Conservation (phyloP, 2,797 vertebrate species). For the Leucoraja ocellata region DNA sequence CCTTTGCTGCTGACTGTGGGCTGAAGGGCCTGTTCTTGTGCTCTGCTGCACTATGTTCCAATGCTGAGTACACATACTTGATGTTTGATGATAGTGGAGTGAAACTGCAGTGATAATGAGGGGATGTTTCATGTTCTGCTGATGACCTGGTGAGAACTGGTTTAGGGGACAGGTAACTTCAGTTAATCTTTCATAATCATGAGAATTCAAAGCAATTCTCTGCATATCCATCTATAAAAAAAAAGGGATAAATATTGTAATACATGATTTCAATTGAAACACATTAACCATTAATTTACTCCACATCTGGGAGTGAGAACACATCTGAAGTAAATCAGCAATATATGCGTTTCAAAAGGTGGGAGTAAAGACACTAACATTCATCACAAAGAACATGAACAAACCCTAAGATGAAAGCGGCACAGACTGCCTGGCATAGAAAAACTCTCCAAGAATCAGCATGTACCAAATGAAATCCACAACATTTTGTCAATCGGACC, state of each 20-base stretch:
- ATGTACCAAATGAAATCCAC: background rate
- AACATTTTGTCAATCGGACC: background rate
- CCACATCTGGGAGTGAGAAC: background rate
- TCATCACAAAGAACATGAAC: background rate
- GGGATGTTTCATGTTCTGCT: background rate
- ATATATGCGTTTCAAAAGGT: background rate
- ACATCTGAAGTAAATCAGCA: background rate
- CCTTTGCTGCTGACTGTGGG: too few species aligned
- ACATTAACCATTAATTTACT: background rate
- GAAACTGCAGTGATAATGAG: background rate
- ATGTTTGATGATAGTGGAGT: background rate
- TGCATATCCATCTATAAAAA: background rate
- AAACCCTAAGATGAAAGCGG: conserved; percentile 2
- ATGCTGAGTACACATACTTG: too few species aligned
- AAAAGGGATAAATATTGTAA: background rate
- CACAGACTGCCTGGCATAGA: background rate
- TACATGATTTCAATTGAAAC: background rate
- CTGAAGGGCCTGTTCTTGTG: too few species aligned
- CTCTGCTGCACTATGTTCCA: too few species aligned
- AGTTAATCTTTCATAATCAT: background rate
- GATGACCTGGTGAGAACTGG: background rate
- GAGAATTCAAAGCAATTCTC: background rate
- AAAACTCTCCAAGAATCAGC: background rate
- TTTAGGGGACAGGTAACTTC: background rate
- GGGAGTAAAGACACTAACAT: background rate